Percentiles rank a stretch among this genome's conserved stretches.
Conservation (phyloP, 2,888 invertebrate genomes). For the Ernsta delagoae region DNA sequence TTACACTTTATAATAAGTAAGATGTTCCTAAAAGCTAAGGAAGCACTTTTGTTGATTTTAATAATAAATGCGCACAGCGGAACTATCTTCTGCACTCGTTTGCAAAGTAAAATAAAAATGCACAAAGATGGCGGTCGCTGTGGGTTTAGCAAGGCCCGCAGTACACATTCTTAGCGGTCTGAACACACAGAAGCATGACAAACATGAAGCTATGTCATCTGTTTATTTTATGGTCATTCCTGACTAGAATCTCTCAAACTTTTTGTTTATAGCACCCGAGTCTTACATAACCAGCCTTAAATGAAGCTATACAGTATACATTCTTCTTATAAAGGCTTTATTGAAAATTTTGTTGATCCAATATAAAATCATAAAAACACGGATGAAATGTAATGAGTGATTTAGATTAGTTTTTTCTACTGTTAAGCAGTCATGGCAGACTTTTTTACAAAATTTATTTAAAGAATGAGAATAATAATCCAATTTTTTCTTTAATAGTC, state of each 20-base stretch:
- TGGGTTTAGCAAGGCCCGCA: constrained; percentile 2
- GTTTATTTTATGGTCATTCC: neutral
- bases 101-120: constrained; percentile 23
- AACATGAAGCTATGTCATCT: constrained; percentile 3
- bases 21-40: neutral
- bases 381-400: too few species aligned
- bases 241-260: neutral
- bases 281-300: too few species aligned
- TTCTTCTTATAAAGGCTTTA: too few species aligned
- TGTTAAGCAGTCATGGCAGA: too few species aligned
- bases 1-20: neutral
- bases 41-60: constrained; percentile 7
- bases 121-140: constrained; percentile 1
- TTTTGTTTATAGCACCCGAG: neutral
- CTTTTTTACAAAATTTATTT: too few species aligned
- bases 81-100: neutral
- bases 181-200: neutral
- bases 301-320: too few species aligned
- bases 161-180: constrained; percentile 11
- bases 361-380: too few species aligned
- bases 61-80: constrained; percentile 4
- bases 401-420: too few species aligned
- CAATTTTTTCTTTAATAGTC: neutral
- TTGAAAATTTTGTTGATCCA: too few species aligned
- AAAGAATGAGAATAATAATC: too few species aligned